Percentiles rank a stretch among this genome's conserved stretches.
These are phyloP conservation scores for Lutraria lutraria DNA, from an alignment of 2,888 invertebrate species.

Conservation along the genomic window DNA sequence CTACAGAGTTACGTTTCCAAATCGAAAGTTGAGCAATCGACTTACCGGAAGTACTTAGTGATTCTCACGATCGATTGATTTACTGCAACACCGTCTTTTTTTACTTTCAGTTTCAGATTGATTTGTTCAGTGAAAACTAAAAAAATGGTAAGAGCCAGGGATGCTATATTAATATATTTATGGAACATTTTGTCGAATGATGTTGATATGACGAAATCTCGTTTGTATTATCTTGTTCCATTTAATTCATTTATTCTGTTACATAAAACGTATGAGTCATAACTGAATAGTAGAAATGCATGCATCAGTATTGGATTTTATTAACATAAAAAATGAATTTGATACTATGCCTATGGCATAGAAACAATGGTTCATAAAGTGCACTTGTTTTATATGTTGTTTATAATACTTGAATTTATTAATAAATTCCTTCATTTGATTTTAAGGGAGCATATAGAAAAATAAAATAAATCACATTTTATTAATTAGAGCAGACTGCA, in stretches of 20 bases:
- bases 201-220: neutral
- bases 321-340: neutral
- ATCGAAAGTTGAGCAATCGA: neutral
- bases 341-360: neutral
- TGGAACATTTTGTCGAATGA: neutral
- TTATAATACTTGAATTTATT: no score
- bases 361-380: no score
- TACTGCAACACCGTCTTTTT: neutral
- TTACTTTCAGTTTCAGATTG: constrained; percentile 1
- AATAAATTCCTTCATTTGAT: no score
- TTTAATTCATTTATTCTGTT: neutral
- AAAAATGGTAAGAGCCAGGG: neutral
- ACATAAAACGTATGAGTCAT: neutral
- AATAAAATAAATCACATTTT: no score
- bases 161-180: neutral
- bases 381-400: no score
- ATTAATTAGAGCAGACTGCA: no score
- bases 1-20: neutral
- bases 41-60: neutral
- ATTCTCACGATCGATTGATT: constrained; percentile 1
- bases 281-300: neutral
- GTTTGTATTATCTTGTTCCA: neutral
- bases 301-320: neutral
- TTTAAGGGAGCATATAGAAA: no score
- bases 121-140: neutral